These are phyloP conservation scores for Sternotherus odoratus DNA, from an alignment of 2,797 vertebrate species.

Conservation along the genomic window DNA sequence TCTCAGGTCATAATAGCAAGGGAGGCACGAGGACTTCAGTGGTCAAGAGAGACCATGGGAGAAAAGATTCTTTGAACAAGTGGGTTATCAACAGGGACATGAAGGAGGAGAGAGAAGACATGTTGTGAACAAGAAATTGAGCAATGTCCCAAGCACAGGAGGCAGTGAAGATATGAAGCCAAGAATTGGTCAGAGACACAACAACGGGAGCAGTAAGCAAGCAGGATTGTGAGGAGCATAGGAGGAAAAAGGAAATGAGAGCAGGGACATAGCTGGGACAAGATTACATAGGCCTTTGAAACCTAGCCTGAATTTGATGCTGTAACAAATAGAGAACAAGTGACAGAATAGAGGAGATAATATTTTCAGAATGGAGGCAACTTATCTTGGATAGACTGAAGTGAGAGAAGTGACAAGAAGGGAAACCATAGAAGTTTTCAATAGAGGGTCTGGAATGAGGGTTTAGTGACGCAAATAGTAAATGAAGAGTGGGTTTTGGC, in stretches of 20 bases:
- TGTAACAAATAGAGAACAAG: background rate
- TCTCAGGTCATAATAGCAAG: background rate
- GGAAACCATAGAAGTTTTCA: background rate
- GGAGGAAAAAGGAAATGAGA: background rate
- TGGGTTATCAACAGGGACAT: background rate
- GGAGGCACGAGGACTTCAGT: background rate
- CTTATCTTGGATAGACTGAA: background rate
- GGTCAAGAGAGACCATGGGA: background rate
- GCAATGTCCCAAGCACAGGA: background rate
- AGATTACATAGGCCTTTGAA: background rate
- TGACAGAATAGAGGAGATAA: background rate
- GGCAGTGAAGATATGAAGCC: background rate
- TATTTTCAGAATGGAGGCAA: background rate
- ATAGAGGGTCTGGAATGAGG: background rate
- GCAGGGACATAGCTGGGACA: accelerated
- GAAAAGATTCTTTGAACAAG: background rate
- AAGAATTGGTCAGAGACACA: background rate
- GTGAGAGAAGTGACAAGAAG: background rate
- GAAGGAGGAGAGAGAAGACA: background rate
- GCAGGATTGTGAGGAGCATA: background rate
- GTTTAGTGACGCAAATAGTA: background rate
- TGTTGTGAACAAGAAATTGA: background rate
- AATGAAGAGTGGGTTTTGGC: too few relatives aligned
- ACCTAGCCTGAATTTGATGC: background rate
- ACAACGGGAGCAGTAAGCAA: background rate